Evolutionary conservation across 2,113 vertebrate genomes (phyloP).

Genomic region (Marmota monax): DNA sequence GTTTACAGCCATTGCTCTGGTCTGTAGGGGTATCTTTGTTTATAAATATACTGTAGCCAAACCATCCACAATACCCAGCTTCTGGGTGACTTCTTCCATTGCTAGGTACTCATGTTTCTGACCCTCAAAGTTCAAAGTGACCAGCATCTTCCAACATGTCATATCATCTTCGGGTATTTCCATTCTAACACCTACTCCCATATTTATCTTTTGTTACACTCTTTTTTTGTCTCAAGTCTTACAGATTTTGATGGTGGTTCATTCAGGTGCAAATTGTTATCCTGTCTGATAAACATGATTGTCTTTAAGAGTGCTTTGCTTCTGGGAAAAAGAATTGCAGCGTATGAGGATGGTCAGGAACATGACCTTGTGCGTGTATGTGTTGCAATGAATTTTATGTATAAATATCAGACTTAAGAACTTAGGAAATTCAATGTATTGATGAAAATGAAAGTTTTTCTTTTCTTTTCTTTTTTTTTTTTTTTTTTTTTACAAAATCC

Average conservation of each 20-base stretch:
- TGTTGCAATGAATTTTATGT: neutral
- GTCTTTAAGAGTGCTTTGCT: neutral
- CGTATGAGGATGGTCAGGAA: neutral
- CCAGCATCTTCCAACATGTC: neutral
- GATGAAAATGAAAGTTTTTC: neutral
- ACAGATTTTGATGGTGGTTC: neutral
- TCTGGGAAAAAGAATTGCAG: neutral
- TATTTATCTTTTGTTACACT: neutral
- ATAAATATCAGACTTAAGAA: conserved; percentile 1
- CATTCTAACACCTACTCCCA: neutral
- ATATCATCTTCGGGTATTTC: neutral
- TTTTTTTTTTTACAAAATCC: neutral
- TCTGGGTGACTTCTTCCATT: neutral
- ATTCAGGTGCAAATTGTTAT: neutral
- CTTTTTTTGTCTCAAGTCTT: neutral
- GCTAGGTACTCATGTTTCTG: neutral
- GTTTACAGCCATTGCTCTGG: neutral
- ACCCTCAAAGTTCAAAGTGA: neutral
- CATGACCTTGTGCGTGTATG: neutral
- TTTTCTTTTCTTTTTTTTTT: too few species aligned
- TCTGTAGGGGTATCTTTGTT: neutral
- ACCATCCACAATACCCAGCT: neutral
- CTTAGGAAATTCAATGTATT: neutral
- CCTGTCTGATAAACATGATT: too few species aligned
- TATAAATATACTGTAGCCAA: neutral